Evolutionary conservation across 2,888 invertebrate genomes (phyloP).

Genomic region (Drosophila longiperda): DNA sequence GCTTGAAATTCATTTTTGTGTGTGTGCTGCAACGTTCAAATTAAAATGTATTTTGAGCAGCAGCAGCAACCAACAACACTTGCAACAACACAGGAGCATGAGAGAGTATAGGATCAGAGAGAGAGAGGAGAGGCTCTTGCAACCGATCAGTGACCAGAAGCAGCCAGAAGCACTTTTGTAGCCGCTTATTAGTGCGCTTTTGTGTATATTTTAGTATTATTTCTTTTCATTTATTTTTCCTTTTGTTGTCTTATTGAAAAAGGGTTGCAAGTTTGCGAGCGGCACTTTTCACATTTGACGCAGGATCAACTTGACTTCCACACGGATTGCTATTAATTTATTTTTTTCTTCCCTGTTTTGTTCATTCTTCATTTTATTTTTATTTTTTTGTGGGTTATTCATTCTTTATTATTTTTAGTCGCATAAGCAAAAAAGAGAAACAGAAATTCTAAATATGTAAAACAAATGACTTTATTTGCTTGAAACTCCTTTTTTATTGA

Average conservation of each 20-base stretch:
- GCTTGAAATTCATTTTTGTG: conserved; percentile 57
- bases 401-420: not conserved
- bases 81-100: conserved; percentile 12
- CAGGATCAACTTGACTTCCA: conserved; percentile 37
- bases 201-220: conserved; percentile 54
- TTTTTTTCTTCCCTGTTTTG: conserved; percentile 4
- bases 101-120: not conserved
- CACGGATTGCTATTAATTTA: conserved; percentile 70
- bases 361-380: conserved; percentile 16
- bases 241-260: conserved; percentile 27
- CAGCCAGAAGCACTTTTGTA: conserved; percentile 81
- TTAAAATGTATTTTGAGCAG: conserved; percentile 76
- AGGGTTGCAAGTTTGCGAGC: conserved; percentile 30
- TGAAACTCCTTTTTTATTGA: conserved; percentile 56
- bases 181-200: conserved; percentile 76
- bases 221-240: conserved; percentile 25
- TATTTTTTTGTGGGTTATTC: conserved; percentile 4
- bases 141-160: conserved; percentile 71
- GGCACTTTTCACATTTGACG: conserved; percentile 78
- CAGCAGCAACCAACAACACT: conserved; percentile 47
- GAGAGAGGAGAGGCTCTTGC: not conserved
- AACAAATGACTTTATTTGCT: conserved; percentile 69
- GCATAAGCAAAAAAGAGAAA: conserved; percentile 1
- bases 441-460: conserved; percentile 17
- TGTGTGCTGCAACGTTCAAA: conserved; percentile 57